phyloP scores from a whole-genome alignment of 1,140 invertebrate genomes.

The Lepidurus couesii region DNA sequence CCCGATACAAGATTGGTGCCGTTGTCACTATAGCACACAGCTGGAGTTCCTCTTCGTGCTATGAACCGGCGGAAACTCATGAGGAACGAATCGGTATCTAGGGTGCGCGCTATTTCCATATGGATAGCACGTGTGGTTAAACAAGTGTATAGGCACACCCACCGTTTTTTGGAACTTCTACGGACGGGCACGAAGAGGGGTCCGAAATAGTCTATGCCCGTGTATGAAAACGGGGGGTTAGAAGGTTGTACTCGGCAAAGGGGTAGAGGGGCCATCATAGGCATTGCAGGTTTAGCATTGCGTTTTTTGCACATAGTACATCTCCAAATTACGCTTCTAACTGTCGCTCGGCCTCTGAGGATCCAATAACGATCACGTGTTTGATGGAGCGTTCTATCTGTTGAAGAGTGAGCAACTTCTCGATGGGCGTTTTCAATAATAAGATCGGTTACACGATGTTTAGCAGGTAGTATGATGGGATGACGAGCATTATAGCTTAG shows the following conservation, averaged over 20 bases:
- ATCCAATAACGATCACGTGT: constrained; percentile 32
- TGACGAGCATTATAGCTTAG: background rate
- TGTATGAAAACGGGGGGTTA: constrained; percentile 11
- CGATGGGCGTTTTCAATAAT: background rate
- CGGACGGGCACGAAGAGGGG: background rate
- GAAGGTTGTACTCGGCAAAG: background rate
- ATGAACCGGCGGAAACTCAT: constrained; percentile 32
- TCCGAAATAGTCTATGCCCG: constrained; percentile 25
- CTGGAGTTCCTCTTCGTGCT: constrained; percentile 26
- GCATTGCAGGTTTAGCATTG: background rate
- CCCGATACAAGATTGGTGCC: constrained; percentile 35
- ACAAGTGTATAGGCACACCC: constrained; percentile 19
- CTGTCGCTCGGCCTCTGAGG: constrained; percentile 14
- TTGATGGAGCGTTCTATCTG: background rate
- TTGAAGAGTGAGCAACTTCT: background rate
- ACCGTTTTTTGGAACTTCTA: background rate
- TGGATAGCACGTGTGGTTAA: constrained; percentile 35
- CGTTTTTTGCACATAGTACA: background rate
- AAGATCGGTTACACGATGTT: background rate
- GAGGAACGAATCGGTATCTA: constrained; percentile 35
- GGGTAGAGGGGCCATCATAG: constrained; percentile 28
- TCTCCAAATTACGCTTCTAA: constrained; percentile 16
- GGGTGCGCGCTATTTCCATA: constrained; percentile 36
- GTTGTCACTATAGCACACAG: constrained; percentile 35
- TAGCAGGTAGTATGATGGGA: background rate